Base-by-base conservation (phyloP, 1,140 invertebrate species). In the Drosophila simulans region DNA sequence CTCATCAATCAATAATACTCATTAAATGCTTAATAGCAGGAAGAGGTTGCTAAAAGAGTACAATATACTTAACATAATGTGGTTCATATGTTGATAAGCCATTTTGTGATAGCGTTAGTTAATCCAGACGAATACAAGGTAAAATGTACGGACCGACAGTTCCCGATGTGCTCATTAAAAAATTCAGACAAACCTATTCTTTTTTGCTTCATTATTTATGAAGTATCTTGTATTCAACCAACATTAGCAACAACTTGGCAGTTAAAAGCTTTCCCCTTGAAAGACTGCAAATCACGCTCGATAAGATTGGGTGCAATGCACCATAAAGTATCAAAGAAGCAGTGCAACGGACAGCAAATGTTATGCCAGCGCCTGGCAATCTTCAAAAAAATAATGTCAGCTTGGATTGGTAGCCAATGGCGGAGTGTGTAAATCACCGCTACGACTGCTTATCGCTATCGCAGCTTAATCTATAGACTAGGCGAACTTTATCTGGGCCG, bases 371-470 rank as follows among this genome's bases (percentile, higher is more conserved):
- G 64, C 55, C 62, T 69, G 35, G n/a, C 34, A 15, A 59, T 49
- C 40, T 48, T 60, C 25, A 35, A 22, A 15, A 54, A 25, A 31
- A 31, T 10, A 31, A 22, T 17, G 12, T 27, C 17, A 17, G 43
- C 1, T 17, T 66, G 72, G 56, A 75, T 78, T 64, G 74, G 53
- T 52, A 56, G 45, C 58, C 62, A 17, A 46, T 62, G 35, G 45
- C 25, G 31, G 62, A 59, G 43, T 53, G 71, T 35, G 79, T 86
- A 86, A 86, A 86, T 89, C 82, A 86, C 48, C 65, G 65, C 34
- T 34, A 8, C 8, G 39, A 7, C 15, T 27, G 39, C 60, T 71
- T 88, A 88, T 86, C 80, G 27, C 70, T 75, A 83, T 82, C 63
- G 46, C 45, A 37, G 59, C 25, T 46, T 83, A 83, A 88, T 89